Evolutionary conservation across 2,797 vertebrate genomes (phyloP).

Genomic region (Clarias laeviceps): DNA sequence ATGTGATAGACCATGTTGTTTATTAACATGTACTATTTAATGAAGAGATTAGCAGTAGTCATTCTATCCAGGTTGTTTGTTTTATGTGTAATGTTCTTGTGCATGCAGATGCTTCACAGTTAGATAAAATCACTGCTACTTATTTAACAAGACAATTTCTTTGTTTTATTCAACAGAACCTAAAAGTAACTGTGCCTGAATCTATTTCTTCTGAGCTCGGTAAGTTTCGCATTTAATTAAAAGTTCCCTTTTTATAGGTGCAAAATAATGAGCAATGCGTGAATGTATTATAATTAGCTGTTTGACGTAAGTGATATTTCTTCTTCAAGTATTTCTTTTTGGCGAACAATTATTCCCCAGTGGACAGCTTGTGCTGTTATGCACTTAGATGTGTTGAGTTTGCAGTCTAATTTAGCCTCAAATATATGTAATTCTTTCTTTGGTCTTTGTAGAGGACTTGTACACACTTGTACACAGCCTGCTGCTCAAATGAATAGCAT

Average conservation of each 20-base stretch:
- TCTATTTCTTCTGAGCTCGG: conserved; percentile 90
- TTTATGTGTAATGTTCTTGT: not conserved
- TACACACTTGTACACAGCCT: not conserved
- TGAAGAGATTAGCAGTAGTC: not conserved
- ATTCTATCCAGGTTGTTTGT: not conserved
- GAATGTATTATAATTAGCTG: conserved; percentile 12
- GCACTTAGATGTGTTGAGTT: not conserved
- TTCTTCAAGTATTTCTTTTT: not conserved
- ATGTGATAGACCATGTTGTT: not conserved
- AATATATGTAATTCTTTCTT: not conserved
- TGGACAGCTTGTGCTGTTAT: conserved; percentile 21
- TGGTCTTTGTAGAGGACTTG: not conserved
- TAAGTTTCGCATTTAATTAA: conserved; percentile 65
- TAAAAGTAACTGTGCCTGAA: conserved; percentile 93
- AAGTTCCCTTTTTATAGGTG: conserved; percentile 41
- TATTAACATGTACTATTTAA: not conserved
- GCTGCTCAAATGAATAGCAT: conserved; percentile 20
- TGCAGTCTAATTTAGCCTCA: conserved; percentile 13
- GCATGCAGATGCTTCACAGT: not conserved
- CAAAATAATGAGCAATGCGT: not conserved
- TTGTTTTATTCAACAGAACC: conserved; percentile 77
- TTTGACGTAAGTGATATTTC: not conserved
- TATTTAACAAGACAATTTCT: conserved; percentile 13
- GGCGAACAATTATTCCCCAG: not conserved
- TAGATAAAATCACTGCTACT: not conserved